Conservation (phyloP, 2,797 vertebrate genomes). For the Lutjanus campechanus region DNA sequence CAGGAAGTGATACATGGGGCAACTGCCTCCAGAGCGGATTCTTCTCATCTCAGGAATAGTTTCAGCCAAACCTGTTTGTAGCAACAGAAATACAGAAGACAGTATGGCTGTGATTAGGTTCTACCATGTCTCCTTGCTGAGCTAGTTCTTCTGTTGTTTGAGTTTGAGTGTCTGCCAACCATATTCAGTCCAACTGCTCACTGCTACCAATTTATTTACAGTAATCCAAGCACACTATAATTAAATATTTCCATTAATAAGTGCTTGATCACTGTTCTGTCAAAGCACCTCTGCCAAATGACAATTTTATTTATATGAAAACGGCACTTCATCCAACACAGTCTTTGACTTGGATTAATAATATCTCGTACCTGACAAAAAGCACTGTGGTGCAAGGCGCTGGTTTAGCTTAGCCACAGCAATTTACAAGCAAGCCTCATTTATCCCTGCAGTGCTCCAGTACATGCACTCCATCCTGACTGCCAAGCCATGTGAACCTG, state of each 20-base stretch:
- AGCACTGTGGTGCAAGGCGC: background rate
- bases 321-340: background rate
- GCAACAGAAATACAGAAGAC: conserved; percentile 6
- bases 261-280: background rate
- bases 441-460: conserved; percentile 20
- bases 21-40: conserved; percentile 70
- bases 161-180: background rate
- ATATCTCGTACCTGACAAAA: background rate
- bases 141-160: conserved; percentile 7
- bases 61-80: conserved; percentile 34
- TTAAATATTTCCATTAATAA: background rate
- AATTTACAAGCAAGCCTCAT: conserved; percentile 5
- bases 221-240: background rate
- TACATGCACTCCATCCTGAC: conserved; percentile 21
- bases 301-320: background rate
- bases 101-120: background rate
- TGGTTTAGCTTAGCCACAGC: background rate
- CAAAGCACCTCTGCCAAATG: background rate
- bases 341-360: background rate
- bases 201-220: background rate
- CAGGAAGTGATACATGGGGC: conserved; percentile 81
- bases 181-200: background rate
- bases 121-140: background rate
- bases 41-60: conserved; percentile 59
- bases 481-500: conserved; percentile 39